phyloP scores from a whole-genome alignment of 2,797 vertebrate genomes.

The Vespertilio murinus region DNA sequence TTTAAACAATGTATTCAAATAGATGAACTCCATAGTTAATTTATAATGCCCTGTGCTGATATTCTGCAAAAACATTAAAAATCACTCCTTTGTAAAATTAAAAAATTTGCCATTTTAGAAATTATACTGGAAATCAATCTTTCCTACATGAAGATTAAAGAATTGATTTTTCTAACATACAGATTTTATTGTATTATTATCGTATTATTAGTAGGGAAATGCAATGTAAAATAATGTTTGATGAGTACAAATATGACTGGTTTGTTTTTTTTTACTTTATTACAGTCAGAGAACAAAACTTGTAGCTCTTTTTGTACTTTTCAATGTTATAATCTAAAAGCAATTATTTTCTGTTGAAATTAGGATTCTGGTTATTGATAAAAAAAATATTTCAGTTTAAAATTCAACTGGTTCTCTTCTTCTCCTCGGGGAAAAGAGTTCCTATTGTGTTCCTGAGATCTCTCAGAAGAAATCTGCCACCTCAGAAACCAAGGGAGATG shows the following conservation, averaged over 20 bases:
- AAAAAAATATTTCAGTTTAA: conserved; percentile 59
- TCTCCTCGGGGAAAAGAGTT: background rate
- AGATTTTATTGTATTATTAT: background rate
- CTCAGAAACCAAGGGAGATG: conserved; percentile 47
- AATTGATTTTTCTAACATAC: background rate
- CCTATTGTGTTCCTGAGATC: background rate
- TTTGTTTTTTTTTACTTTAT: background rate
- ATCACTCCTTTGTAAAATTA: conserved; percentile 24
- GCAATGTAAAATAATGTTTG: background rate
- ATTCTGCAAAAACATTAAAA: conserved; percentile 44
- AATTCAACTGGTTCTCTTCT: background rate
- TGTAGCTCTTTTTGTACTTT: background rate
- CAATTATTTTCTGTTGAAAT: conserved; percentile 40
- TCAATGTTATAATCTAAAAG: background rate
- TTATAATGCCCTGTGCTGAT: background rate
- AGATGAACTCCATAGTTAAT: conserved; percentile 17
- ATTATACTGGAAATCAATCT: background rate
- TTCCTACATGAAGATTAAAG: conserved; percentile 1
- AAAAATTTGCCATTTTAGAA: conserved; percentile 27
- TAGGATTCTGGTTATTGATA: conserved; percentile 28
- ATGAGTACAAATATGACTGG: background rate
- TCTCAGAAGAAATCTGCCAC: conserved; percentile 16
- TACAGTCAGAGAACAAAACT: background rate
- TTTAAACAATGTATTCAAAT: conserved; percentile 48
- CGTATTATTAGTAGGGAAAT: background rate